Base-by-base conservation (phyloP, 2,113 vertebrate species). In the Melanerpes formicivorus region DNA sequence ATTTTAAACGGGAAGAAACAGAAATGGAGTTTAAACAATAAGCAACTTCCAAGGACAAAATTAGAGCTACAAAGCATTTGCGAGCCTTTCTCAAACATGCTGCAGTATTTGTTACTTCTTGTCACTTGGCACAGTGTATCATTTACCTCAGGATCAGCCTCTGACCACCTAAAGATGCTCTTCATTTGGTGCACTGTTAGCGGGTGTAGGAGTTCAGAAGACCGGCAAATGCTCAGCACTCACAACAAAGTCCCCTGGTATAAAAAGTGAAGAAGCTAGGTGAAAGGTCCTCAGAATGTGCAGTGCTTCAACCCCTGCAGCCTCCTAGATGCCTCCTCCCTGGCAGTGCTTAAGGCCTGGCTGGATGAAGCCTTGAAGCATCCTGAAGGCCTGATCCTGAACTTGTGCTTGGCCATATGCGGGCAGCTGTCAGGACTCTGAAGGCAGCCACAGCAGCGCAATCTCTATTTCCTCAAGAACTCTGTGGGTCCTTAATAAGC, bases 391-490 rank as follows among this genome's bases (percentile, higher is more conserved):
- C 44, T 3, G 40, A 18, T 25, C 48, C 59, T 1, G 25, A 27
- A 8, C 2, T 1, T 1, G 5, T 2, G 22, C 79, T 5, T 1
- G 1, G 80, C 42, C 27, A 1, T 9, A 4, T 1, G 6, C 0
- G 0, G 52, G 11, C 34, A 7, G 34, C 64, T 23, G 5, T 12
- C 30, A 3, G 52, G 7, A 6, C 56, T 23, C 19, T 2, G 55
- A 10, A 26, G n/a, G 44, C 3, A 7, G 40, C 26, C 42, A 3
- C 69, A 5, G n/a, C 1, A 0, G 42, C 79, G 5, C 18, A 58
- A 8, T 19, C 14, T 11, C 5, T 15, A 2, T 32, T 46, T 9
- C 18, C 27, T 40, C 0, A 11, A 18, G 34, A 21, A 6, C 59
- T 64, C 59, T 1, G 1, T 2, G 54, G 7, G 6, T 14, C 26